A percentile compares a stretch with the other conserved stretches of the same genome.
phyloP scores from a whole-genome alignment of 2,797 vertebrate species.

The Hydrocynus forskahlii region DNA sequence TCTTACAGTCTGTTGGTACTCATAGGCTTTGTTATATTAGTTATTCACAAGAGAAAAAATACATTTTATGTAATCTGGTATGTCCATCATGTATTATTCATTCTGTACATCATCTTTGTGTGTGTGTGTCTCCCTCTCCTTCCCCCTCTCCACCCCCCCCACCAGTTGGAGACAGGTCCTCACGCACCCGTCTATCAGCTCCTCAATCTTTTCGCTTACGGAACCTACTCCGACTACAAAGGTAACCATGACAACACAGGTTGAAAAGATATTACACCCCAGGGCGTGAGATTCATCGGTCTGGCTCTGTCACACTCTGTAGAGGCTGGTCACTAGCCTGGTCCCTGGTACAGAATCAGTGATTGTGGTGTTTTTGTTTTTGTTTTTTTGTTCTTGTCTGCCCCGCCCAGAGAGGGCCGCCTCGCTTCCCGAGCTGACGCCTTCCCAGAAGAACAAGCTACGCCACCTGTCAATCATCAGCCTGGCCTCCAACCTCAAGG shows the following conservation, averaged over 20 bases:
- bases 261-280: conserved; percentile 55
- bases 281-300: conserved; percentile 68
- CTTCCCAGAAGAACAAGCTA: conserved; percentile 95
- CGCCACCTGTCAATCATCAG: conserved; percentile 95
- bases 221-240: conserved; percentile 96
- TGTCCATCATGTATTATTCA: no score
- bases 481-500: conserved; percentile 96
- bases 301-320: conserved; percentile 57
- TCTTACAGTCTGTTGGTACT: no score
- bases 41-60: no score
- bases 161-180: conserved; percentile 82
- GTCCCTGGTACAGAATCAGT: conserved; percentile 5
- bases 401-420: conserved; percentile 73
- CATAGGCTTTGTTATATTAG: no score
- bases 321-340: not conserved
- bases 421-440: conserved; percentile 88
- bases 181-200: conserved; percentile 92
- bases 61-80: no score
- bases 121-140: not conserved
- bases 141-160: conserved; percentile 29
- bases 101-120: not conserved
- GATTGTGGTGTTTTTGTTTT: not conserved
- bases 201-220: conserved; percentile 95
- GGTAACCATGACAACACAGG: conserved; percentile 75
- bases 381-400: not conserved